These are phyloP conservation scores for Melanocharis versteri DNA, from an alignment of 2,113 vertebrate genomes.

Conservation along the genomic window DNA sequence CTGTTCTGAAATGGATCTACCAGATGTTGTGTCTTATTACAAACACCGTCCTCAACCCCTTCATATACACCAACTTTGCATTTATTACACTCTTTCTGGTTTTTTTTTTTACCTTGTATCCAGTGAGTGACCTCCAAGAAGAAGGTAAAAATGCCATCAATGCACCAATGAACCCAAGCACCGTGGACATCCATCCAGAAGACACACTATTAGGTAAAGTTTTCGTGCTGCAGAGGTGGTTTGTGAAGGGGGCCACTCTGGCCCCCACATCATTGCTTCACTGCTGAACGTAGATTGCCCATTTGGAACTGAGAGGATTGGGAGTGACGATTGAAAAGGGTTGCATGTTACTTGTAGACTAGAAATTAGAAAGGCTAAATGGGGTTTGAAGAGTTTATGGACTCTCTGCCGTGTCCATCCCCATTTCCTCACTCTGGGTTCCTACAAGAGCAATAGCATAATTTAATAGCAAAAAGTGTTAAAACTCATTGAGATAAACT, in stretches of 20 bases:
- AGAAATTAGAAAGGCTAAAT: background rate
- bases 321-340: background rate
- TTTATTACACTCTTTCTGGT: background rate
- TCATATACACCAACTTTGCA: background rate
- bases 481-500: background rate
- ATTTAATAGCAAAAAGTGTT: background rate
- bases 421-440: background rate
- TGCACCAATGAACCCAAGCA: conserved; percentile 78
- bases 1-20: background rate
- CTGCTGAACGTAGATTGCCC: background rate
- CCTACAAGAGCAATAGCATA: background rate
- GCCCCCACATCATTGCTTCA: background rate
- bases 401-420: background rate
- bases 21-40: background rate
- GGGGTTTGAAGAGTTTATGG: background rate
- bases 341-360: background rate
- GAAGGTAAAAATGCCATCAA: conserved; percentile 96
- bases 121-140: conserved; percentile 94
- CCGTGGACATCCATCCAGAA: conserved; percentile 83
- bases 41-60: background rate
- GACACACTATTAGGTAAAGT: conserved; percentile 86
- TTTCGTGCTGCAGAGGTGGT: rapidly evolving
- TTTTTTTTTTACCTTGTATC: background rate
- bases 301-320: background rate
- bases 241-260: background rate